Evolutionary conservation across 2,113 vertebrate species (phyloP).

Genomic region (Phodopus roborovskii): DNA sequence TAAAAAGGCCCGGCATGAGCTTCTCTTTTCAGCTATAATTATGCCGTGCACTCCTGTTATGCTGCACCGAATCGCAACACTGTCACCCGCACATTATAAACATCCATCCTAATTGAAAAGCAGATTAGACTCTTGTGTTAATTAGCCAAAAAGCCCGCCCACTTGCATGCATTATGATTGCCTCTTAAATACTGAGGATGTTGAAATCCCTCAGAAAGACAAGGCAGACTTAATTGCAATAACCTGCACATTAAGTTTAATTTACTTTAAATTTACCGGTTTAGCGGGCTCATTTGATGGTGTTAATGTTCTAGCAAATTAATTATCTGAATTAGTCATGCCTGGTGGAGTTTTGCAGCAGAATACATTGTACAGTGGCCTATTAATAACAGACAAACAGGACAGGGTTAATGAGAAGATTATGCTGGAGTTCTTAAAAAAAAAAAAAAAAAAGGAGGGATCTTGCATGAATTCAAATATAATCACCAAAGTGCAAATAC

Average conservation of each 20-base stretch:
- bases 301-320: constrained; percentile 99
- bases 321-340: constrained; percentile 99
- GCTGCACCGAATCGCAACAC: constrained; percentile 89
- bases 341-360: constrained; percentile 96
- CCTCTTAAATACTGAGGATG: constrained; percentile 93
- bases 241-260: constrained; percentile 96
- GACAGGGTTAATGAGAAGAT: constrained; percentile 94
- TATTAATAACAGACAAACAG: constrained; percentile 99
- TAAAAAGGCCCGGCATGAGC: constrained; percentile 98
- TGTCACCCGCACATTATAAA: constrained; percentile 91
- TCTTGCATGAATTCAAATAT: constrained; percentile 88
- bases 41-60: constrained; percentile 90
- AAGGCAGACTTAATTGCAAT: constrained; percentile 98
- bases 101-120: constrained; percentile 95
- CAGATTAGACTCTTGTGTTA: constrained; percentile 92
- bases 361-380: constrained; percentile 90
- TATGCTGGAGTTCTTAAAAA: constrained; percentile 85
- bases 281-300: constrained; percentile 97
- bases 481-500: constrained; percentile 89
- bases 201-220: constrained; percentile 94
- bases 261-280: constrained; percentile 97
- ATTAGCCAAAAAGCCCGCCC: constrained; percentile 92
- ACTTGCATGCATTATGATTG: constrained; percentile 95
- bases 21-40: constrained; percentile 94
- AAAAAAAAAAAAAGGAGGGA: constrained; percentile 76